phyloP scores from a whole-genome alignment of 92 coral and sea anemone genomes.

The Phenganax marumi region DNA sequence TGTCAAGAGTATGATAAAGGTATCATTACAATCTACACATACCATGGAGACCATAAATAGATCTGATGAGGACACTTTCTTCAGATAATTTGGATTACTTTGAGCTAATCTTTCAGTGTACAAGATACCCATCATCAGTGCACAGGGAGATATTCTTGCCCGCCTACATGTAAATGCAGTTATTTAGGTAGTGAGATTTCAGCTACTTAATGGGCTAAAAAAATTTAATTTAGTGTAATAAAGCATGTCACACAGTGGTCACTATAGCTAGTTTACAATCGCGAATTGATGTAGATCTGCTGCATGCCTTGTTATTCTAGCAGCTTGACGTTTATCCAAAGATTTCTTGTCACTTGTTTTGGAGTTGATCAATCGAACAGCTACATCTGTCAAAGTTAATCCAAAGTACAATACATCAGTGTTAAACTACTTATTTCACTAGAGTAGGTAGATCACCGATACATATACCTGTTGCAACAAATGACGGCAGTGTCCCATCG shows the following conservation, averaged over 20 bases:
- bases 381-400: slow-evolving; percentile 67
- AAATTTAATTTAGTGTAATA: too few relatives aligned
- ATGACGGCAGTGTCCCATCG: slow-evolving; percentile 89
- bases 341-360: slow-evolving; percentile 42
- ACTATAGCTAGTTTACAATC: background rate
- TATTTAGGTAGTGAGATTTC: background rate
- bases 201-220: too few relatives aligned
- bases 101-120: slow-evolving; percentile 84
- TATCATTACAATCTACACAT: slow-evolving; percentile 30
- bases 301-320: slow-evolving; percentile 27
- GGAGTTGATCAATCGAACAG: slow-evolving; percentile 57
- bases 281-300: background rate
- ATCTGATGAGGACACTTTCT: slow-evolving; percentile 76
- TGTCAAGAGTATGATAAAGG: background rate
- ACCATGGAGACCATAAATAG: slow-evolving; percentile 91
- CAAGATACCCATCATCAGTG: slow-evolving; percentile 98
- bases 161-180: slow-evolving; percentile 57
- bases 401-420: background rate
- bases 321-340: slow-evolving; percentile 36
- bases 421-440: background rate
- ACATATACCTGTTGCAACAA: slow-evolving; percentile 77
- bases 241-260: too few relatives aligned
- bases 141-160: slow-evolving; percentile 89
- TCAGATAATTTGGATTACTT: slow-evolving; percentile 61
- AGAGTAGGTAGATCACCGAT: background rate